Evolutionary conservation across 2,888 invertebrate species (phyloP).

Genomic region (Synergus gifuensis): DNA sequence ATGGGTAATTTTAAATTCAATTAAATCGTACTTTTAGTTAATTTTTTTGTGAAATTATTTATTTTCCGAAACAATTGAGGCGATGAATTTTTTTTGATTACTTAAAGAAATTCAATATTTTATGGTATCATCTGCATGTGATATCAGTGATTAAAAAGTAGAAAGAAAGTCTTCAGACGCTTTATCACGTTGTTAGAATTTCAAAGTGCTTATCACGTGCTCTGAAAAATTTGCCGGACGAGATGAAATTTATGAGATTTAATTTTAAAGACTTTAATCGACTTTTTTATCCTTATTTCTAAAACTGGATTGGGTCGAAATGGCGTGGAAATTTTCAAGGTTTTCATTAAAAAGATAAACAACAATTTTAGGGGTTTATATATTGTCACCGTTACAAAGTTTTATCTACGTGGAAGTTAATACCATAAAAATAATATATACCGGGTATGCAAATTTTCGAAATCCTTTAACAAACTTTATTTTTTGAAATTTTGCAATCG

Average conservation of each 20-base stretch:
- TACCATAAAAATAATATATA: no score
- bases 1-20: not conserved
- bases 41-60: not conserved
- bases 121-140: not conserved
- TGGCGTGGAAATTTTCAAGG: no score
- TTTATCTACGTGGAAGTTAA: no score
- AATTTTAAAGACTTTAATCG: no score
- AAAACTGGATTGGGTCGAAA: no score
- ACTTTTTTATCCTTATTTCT: no score
- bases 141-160: slow-evolving; percentile 5
- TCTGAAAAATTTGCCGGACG: slow-evolving; percentile 7
- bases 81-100: not conserved
- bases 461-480: no score
- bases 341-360: no score
- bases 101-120: not conserved
- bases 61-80: not conserved
- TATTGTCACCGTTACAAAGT: no score
- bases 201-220: not conserved
- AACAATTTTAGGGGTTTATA: no score
- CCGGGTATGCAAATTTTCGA: no score
- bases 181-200: slow-evolving; percentile 25
- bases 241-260: not conserved
- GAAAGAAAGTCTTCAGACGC: not conserved
- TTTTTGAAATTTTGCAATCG: not conserved
- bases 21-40: no score